Conservation (phyloP, 2,113 vertebrate species). For the Hippopotamus amphibius region DNA sequence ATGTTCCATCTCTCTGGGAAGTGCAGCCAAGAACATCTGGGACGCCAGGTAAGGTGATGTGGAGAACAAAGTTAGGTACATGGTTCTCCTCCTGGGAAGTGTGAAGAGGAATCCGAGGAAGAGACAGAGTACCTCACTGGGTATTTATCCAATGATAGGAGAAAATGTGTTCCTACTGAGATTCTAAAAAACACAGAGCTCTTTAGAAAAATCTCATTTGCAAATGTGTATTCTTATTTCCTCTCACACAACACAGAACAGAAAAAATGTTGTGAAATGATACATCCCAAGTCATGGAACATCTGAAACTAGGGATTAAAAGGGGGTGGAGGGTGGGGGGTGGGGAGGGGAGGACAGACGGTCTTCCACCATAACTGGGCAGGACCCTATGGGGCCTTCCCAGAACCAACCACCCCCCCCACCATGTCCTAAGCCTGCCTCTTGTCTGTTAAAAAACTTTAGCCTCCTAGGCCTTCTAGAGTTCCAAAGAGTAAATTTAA, state of each 20-base stretch:
- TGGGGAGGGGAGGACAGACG: not conserved
- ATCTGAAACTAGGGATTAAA: not conserved
- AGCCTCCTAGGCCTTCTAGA: not conserved
- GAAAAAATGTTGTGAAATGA: not conserved
- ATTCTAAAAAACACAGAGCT: not conserved
- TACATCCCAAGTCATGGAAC: not conserved
- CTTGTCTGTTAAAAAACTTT: not conserved
- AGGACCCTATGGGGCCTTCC: not conserved
- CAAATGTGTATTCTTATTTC: not conserved
- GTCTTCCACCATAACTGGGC: not conserved
- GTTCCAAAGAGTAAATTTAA: not conserved
- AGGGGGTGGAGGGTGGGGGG: not conserved
- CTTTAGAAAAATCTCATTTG: constrained; percentile 27
- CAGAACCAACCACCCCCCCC: not conserved
- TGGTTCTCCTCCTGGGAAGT: not conserved
- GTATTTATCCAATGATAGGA: not conserved
- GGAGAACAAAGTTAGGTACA: not conserved
- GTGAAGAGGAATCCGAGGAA: not conserved
- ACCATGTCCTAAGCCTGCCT: not conserved
- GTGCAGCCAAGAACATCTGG: not conserved
- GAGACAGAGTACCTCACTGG: not conserved
- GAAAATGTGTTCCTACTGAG: not conserved
- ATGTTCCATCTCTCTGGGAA: not conserved
- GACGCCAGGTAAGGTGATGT: not conserved
- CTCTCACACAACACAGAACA: not conserved